A percentile compares a stretch with the other conserved stretches of the same genome.
phyloP scores from a whole-genome alignment of 2,888 invertebrate genomes.

The Molanna angustata region DNA sequence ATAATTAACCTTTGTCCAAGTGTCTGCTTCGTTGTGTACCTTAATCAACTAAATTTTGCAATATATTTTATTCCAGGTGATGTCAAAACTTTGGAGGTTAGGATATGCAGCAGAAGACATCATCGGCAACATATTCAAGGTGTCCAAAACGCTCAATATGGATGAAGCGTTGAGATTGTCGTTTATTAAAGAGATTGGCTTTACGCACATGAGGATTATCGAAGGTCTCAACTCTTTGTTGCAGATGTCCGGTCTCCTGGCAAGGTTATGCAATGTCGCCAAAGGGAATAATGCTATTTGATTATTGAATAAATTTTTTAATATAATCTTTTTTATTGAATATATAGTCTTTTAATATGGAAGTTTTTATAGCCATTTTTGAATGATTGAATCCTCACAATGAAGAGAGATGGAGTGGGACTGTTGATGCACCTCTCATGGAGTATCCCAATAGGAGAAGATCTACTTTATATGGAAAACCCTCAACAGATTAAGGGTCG shows the following conservation, averaged over 20 bases:
- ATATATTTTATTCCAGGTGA: slow-evolving; percentile 53
- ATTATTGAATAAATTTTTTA: not conserved
- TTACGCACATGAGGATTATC: slow-evolving; percentile 85
- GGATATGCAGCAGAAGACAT: slow-evolving; percentile 98
- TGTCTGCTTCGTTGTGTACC: too few relatives aligned
- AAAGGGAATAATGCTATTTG: slow-evolving; percentile 25
- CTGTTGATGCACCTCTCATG: too few relatives aligned
- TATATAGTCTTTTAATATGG: too few relatives aligned
- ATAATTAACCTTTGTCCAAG: too few relatives aligned
- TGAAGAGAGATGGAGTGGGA: too few relatives aligned
- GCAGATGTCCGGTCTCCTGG: slow-evolving; percentile 88
- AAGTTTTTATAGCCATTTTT: too few relatives aligned
- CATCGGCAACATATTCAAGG: slow-evolving; percentile 90
- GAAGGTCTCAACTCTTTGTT: slow-evolving; percentile 85
- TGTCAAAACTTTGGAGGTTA: slow-evolving; percentile 85
- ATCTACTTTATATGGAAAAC: too few relatives aligned
- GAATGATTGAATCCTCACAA: too few relatives aligned
- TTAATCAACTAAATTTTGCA: too few relatives aligned
- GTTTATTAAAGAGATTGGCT: slow-evolving; percentile 88
- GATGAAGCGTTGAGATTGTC: slow-evolving; percentile 79
- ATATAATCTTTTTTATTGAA: not conserved
- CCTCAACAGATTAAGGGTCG: too few relatives aligned
- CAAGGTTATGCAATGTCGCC: slow-evolving; percentile 68
- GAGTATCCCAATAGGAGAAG: too few relatives aligned
- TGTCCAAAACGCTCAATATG: slow-evolving; percentile 82